Conservation (phyloP, 1,140 invertebrate genomes). For the Coboldia fuscipes region DNA sequence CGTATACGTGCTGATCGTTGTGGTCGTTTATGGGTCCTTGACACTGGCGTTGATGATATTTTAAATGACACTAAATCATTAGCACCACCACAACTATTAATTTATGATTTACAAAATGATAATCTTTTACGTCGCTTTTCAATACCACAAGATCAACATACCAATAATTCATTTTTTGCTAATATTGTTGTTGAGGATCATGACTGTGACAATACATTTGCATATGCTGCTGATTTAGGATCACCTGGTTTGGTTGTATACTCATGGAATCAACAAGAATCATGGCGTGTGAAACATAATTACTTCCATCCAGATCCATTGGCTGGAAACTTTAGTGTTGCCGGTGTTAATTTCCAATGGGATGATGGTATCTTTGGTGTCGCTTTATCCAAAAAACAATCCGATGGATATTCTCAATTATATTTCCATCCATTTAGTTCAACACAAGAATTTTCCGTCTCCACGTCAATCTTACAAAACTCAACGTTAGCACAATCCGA, state of each 20-base stretch:
- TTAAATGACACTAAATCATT: conserved; percentile 21
- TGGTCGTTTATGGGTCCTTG: conserved; percentile 51
- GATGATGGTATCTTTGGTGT: conserved; percentile 53
- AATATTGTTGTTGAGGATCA: conserved; percentile 51
- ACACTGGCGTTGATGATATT: conserved; percentile 42
- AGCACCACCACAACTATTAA: conserved; percentile 33
- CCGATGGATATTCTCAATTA: conserved; percentile 41
- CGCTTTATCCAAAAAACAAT: conserved; percentile 32
- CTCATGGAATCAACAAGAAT: conserved; percentile 37
- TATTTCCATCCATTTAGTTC: conserved; percentile 60
- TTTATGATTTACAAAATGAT: conserved; percentile 54
- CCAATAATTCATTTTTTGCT: conserved; percentile 42
- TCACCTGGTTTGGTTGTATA: conserved; percentile 43
- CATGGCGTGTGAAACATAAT: conserved; percentile 46
- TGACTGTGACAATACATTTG: conserved; percentile 40
- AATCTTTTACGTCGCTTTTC: conserved; percentile 34
- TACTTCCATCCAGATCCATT: conserved; percentile 46
- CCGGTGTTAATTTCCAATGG: conserved; percentile 49
- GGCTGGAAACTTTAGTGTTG: conserved; percentile 44
- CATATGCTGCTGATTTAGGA: conserved; percentile 40
- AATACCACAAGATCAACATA: conserved; percentile 36
- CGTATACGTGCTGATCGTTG: conserved; percentile 47
- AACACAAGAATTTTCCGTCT: conserved; percentile 46
- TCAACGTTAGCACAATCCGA: conserved; percentile 23
- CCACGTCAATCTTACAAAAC: conserved; percentile 38